Base-by-base conservation (phyloP, 1,140 invertebrate genomes). In the Diorhabda carinulata region DNA sequence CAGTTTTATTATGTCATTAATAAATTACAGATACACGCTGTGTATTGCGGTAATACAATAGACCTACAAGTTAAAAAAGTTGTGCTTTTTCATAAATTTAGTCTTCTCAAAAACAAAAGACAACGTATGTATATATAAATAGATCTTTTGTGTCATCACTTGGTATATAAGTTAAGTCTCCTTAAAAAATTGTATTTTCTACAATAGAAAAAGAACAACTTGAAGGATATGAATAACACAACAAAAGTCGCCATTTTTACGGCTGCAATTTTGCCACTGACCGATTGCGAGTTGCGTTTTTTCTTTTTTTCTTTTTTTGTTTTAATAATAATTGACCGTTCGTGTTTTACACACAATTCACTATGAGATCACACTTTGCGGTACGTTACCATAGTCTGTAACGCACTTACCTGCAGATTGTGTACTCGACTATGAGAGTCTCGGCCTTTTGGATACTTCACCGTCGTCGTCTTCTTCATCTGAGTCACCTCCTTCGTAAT, bases 401-500 rank as follows among this genome's bases (percentile, higher is more conserved):
- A 62, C 64, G 71, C 69, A 77, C 74, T 76, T 71, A 77, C 77
- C 76, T 75, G 66, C 68, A 44, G 61, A 67, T 65, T 66, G 61
- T 70, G 61, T 42, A 67, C 25, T 67, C 43, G 58, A 87, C 85
- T 86, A 87, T 86, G 85, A 85, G 61, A 89, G 82, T 74, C 87
- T 82, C 73, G 86, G 84, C 74, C 88, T 82, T 78, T 89, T 89
- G 67, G 84, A 81, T 43, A 83, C 81, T n/a, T 72, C 74, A 3
- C 61, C 56, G 64, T 88, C 87, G 43, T 88, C 89, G 58, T 93
- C 91, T 68, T 95, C 92, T 64, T 96, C 95, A 73, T 97, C 96
- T 75, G 97, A 95, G 76, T 97, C 95, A 1, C 97, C 95, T 67
- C 94, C 95, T 79, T 97, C 95, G 81, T 98, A 98, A 81, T 98